Evolutionary conservation across 2,888 invertebrate genomes (phyloP).

Genomic region (Eledona agricola): DNA sequence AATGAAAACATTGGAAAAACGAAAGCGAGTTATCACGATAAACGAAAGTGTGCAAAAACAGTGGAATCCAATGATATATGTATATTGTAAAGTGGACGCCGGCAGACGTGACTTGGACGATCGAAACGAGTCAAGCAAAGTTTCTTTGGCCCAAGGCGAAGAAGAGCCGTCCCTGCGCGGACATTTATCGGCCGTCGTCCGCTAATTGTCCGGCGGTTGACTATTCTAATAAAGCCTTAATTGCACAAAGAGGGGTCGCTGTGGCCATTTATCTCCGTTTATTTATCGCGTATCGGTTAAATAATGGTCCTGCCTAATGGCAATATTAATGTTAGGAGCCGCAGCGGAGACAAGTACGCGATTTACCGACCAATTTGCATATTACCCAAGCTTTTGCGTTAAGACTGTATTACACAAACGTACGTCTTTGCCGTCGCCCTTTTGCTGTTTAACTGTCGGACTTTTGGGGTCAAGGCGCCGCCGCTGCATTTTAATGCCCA

Average conservation of each 20-base stretch:
- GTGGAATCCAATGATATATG: too few relatives aligned
- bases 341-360: constrained; percentile 29
- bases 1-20: too few relatives aligned
- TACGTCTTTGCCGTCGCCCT: constrained; percentile 19
- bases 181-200: constrained; percentile 3
- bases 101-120: too few relatives aligned
- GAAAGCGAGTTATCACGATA: too few relatives aligned
- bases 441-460: constrained; percentile 7
- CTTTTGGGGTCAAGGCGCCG: constrained; percentile 35
- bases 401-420: constrained; percentile 32
- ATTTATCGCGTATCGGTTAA: constrained; percentile 32
- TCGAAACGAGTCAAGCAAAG: too few relatives aligned
- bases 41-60: too few relatives aligned
- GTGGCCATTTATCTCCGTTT: constrained; percentile 24
- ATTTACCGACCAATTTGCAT: constrained; percentile 33
- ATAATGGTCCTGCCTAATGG: constrained; percentile 31
- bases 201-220: constrained; percentile 24
- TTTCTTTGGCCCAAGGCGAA: too few relatives aligned
- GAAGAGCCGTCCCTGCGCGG: constrained; percentile 3
- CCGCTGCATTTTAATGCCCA: constrained; percentile 28
- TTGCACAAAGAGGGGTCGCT: constrained; percentile 21
- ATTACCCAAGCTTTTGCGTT: constrained; percentile 29
- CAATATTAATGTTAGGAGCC: constrained; percentile 35
- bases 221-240: constrained; percentile 26
- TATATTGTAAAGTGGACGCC: too few relatives aligned